Conservation (phyloP, 53 echinoderm and acorn worm genomes). For the Luidia sarsii region DNA sequence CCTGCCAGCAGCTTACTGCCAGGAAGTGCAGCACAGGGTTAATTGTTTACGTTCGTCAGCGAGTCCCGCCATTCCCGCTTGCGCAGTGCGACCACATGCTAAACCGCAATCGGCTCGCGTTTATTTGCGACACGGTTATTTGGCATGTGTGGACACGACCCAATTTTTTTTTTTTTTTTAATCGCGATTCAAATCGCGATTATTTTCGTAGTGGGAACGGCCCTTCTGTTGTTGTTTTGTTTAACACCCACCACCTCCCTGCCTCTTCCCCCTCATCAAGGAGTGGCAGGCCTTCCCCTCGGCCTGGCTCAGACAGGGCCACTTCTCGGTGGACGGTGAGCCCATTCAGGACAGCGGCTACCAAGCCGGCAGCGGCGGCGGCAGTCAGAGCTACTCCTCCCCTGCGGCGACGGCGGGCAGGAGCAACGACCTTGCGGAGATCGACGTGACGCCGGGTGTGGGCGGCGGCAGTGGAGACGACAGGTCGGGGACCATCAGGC, state of each 20-base stretch:
- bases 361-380: not conserved
- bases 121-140: no score
- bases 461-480: slow-evolving; percentile 77
- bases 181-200: no score
- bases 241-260: not conserved
- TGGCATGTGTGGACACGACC: no score
- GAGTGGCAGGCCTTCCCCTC: slow-evolving; percentile 90
- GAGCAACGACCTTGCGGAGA: slow-evolving; percentile 48
- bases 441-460: slow-evolving; percentile 75
- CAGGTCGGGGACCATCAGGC: slow-evolving; percentile 81
- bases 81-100: no score
- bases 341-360: slow-evolving; percentile 21
- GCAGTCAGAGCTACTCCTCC: not conserved
- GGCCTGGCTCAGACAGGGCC: slow-evolving; percentile 69
- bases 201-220: no score
- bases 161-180: not conserved
- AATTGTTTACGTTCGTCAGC: no score
- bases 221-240: not conserved
- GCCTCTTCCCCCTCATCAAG: no score
- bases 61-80: no score
- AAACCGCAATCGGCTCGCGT: no score
- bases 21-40: no score
- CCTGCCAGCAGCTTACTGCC: no score
- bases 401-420: slow-evolving; percentile 16
- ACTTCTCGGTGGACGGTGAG: slow-evolving; percentile 74